Conservation (phyloP, 2,113 vertebrate species). For the Serinus canaria region DNA sequence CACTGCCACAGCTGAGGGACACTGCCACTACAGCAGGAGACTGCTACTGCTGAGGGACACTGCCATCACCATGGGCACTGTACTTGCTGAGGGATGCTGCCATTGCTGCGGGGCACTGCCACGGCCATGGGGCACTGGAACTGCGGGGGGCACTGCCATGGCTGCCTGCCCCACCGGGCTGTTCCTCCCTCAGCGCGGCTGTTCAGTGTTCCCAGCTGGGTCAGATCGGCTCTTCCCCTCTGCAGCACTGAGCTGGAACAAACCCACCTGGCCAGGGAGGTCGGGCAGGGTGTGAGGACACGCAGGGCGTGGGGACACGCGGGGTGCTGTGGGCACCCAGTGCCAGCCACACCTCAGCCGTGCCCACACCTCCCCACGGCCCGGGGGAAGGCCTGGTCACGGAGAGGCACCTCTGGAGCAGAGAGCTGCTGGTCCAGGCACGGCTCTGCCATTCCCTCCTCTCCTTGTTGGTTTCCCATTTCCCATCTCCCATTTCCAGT, state of each 20-base stretch:
- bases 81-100: no score
- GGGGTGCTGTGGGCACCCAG: neutral
- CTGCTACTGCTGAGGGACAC: no score
- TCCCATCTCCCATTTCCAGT: no score
- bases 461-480: neutral
- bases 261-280: neutral
- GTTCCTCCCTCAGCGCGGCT: conserved; percentile 4
- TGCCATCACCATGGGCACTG: no score
- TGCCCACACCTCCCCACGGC: fast-evolving
- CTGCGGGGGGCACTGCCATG: neutral
- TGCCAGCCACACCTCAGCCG: fast-evolving
- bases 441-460: neutral
- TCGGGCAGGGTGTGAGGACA: neutral
- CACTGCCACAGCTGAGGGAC: no score
- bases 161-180: neutral
- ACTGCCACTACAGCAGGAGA: no score
- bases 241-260: conserved; percentile 16
- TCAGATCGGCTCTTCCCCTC: neutral
- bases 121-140: no score
- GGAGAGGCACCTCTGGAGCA: neutral
- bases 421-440: fast-evolving
- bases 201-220: neutral
- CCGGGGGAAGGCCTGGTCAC: neutral
- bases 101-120: no score
- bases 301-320: no score